A percentile compares a stretch with the other conserved stretches of the same genome.
phyloP scores from a whole-genome alignment of 2,113 vertebrate genomes.

The Muntiacus reevesi region DNA sequence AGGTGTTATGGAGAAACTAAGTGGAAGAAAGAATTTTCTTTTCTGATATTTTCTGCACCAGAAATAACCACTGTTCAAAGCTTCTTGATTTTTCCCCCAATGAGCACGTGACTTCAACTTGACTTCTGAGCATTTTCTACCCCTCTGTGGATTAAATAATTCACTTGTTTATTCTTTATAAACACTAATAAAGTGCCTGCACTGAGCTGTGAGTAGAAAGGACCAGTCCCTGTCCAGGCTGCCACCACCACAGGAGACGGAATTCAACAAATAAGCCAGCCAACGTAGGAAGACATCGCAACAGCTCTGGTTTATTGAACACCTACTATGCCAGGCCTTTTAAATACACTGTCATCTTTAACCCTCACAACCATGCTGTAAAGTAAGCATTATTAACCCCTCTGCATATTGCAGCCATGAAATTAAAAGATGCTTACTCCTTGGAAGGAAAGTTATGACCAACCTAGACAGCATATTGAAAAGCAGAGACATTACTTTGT shows the following conservation, averaged over 20 bases:
- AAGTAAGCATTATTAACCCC: neutral
- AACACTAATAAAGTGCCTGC: neutral
- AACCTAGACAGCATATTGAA: neutral
- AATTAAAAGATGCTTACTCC: neutral
- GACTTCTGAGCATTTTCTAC: neutral
- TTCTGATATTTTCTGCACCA: neutral
- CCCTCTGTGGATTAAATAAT: neutral
- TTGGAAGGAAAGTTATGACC: neutral
- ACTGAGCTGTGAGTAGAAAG: neutral
- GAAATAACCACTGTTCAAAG: constrained; percentile 30
- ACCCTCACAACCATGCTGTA: neutral
- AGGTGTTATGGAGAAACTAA: neutral
- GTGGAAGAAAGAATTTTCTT: neutral
- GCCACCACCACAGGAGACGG: neutral
- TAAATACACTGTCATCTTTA: neutral
- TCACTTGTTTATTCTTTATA: neutral
- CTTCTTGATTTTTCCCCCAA: neutral
- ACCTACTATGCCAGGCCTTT: neutral
- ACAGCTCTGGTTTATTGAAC: neutral
- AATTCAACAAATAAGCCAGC: neutral
- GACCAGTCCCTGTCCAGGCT: neutral
- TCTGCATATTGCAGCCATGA: neutral
- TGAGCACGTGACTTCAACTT: neutral
- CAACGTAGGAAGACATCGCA: neutral
- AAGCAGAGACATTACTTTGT: neutral